phyloP scores from a whole-genome alignment of 1,140 invertebrate species.

The Aphelenchoides avenae region DNA sequence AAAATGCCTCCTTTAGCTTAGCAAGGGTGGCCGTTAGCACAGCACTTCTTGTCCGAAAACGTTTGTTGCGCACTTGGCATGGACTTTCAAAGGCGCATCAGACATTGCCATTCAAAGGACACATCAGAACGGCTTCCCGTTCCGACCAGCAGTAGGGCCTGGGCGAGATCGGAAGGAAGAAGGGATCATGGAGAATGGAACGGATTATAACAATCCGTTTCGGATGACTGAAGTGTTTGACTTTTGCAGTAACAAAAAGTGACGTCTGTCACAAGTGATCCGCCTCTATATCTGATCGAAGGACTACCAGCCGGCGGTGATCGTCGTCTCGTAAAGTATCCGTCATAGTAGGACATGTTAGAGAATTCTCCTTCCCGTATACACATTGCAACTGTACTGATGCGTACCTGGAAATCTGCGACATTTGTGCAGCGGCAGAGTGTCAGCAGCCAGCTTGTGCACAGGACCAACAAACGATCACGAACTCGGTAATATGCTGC shows the following conservation, averaged over 20 bases:
- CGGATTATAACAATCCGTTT: no score
- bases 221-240: not conserved
- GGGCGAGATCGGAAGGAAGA: no score
- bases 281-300: slow-evolving; percentile 39
- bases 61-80: no score
- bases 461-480: slow-evolving; percentile 16
- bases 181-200: no score
- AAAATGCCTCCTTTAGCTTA: no score
- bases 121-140: no score
- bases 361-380: slow-evolving; percentile 50
- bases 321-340: slow-evolving; percentile 32
- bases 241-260: slow-evolving; percentile 40
- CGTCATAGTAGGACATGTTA: not conserved
- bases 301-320: slow-evolving; percentile 37
- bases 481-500: slow-evolving; percentile 29
- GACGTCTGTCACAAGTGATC: slow-evolving; percentile 44
- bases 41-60: no score
- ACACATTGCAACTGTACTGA: slow-evolving; percentile 41
- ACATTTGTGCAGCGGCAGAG: slow-evolving; percentile 45
- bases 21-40: no score
- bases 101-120: no score
- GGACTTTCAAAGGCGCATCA: no score
- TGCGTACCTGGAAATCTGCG: slow-evolving; percentile 51
- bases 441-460: slow-evolving; percentile 54
- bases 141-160: no score